Evolutionary conservation across 2,888 invertebrate species (phyloP).

Genomic region (Ormyrus rosae): DNA sequence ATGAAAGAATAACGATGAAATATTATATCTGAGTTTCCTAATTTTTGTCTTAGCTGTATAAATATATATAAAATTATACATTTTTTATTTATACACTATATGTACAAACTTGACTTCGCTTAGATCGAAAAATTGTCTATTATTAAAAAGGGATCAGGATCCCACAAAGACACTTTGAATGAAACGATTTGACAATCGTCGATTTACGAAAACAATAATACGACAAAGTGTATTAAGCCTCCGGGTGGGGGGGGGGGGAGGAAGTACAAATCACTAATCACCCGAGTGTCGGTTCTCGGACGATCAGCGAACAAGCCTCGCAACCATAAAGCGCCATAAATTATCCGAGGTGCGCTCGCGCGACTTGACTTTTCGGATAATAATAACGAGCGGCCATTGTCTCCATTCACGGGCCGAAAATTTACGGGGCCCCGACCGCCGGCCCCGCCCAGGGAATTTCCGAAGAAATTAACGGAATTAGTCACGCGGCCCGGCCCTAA

Average conservation of each 20-base stretch:
- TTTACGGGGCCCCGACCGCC: slow-evolving; percentile 22
- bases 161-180: too few relatives aligned
- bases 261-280: too few relatives aligned
- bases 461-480: slow-evolving; percentile 41
- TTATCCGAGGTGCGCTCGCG: background rate
- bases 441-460: slow-evolving; percentile 29
- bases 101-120: too few relatives aligned
- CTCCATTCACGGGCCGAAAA: slow-evolving; percentile 29
- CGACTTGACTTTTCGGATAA: slow-evolving; percentile 48
- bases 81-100: too few relatives aligned
- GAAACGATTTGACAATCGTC: too few relatives aligned
- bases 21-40: too few relatives aligned
- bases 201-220: too few relatives aligned
- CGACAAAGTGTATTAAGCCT: too few relatives aligned
- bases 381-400: slow-evolving; percentile 53
- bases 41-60: too few relatives aligned
- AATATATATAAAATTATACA: too few relatives aligned
- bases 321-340: slow-evolving; percentile 33
- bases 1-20: too few relatives aligned
- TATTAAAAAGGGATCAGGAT: background rate
- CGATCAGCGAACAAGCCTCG: background rate
- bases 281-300: slow-evolving; percentile 4
- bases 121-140: slow-evolving; percentile 58
- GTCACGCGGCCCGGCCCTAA: slow-evolving; percentile 28
- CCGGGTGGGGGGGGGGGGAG: too few relatives aligned